Percentiles rank a stretch among this genome's conserved stretches.
phyloP scores from a whole-genome alignment of 2,797 vertebrate genomes.

The Leptatherina wallacei region DNA sequence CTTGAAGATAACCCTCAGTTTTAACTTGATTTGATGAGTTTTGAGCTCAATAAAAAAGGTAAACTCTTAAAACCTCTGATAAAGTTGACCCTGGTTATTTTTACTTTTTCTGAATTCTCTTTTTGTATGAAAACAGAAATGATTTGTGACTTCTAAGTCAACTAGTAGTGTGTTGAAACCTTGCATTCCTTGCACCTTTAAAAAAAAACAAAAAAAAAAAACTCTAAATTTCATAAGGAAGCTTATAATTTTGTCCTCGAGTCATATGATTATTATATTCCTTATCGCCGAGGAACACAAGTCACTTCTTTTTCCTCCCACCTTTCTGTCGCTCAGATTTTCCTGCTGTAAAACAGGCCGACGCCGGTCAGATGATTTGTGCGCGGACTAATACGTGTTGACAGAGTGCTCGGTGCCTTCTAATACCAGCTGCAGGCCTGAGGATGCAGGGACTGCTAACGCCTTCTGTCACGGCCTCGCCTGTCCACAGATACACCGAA shows the following conservation, averaged over 20 bases:
- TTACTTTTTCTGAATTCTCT: background rate
- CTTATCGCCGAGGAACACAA: no score
- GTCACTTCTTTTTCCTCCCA: background rate
- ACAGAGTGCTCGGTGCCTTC: conserved; percentile 64
- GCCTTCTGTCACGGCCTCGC: conserved; percentile 12
- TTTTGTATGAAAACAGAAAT: background rate
- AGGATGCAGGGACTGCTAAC: conserved; percentile 60
- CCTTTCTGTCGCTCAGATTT: conserved; percentile 1
- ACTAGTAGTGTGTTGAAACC: background rate
- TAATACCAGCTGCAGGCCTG: conserved; percentile 66
- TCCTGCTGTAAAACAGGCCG: conserved; percentile 23
- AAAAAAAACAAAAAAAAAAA: no score
- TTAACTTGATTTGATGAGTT: background rate
- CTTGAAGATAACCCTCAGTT: background rate
- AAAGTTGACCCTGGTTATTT: background rate
- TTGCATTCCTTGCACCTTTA: background rate
- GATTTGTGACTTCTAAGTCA: background rate
- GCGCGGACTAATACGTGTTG: conserved; percentile 58
- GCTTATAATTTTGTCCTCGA: no score
- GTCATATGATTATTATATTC: no score
- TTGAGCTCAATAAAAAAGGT: background rate
- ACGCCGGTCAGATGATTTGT: conserved; percentile 54
- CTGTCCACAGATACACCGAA: conserved; percentile 20
- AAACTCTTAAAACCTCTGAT: background rate
- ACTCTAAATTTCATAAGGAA: no score